A percentile compares a stretch with the other conserved stretches of the same genome.
phyloP scores from a whole-genome alignment of 2,113 vertebrate species.

The Tyto alba region DNA sequence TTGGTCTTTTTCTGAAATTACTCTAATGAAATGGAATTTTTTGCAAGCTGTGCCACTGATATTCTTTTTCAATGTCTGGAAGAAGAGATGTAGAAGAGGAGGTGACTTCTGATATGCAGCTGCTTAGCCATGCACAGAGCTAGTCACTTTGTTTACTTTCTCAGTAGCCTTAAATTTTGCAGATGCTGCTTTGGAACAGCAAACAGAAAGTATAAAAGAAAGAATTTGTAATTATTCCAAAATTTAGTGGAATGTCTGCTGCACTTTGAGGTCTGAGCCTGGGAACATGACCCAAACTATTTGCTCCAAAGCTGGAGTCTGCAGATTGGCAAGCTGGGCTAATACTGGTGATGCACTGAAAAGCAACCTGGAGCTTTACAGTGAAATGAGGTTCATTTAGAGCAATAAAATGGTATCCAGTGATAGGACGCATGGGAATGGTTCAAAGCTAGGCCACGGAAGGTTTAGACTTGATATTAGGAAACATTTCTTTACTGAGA shows the following conservation, averaged over 20 bases:
- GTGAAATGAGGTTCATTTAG: background rate
- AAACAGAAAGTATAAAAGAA: background rate
- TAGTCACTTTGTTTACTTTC: background rate
- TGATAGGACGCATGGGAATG: background rate
- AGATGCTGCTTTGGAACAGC: constrained; percentile 35
- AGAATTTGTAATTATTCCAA: background rate
- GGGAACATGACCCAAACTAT: background rate
- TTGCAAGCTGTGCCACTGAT: background rate
- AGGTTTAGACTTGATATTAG: background rate
- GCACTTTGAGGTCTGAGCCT: background rate
- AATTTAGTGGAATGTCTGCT: background rate
- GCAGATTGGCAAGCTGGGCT: background rate
- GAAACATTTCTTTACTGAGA: background rate
- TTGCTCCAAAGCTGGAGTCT: background rate
- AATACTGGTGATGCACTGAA: background rate
- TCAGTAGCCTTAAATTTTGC: background rate
- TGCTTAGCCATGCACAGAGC: background rate
- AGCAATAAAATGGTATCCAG: background rate
- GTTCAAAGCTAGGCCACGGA: background rate
- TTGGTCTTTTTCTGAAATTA: background rate
- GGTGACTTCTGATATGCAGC: background rate
- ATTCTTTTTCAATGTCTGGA: background rate
- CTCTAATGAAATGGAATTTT: background rate
- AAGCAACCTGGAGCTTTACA: background rate
- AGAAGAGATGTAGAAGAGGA: background rate